These are phyloP conservation scores for Microhierax caerulescens DNA, from an alignment of 2,797 vertebrate species.

Conservation along the genomic window DNA sequence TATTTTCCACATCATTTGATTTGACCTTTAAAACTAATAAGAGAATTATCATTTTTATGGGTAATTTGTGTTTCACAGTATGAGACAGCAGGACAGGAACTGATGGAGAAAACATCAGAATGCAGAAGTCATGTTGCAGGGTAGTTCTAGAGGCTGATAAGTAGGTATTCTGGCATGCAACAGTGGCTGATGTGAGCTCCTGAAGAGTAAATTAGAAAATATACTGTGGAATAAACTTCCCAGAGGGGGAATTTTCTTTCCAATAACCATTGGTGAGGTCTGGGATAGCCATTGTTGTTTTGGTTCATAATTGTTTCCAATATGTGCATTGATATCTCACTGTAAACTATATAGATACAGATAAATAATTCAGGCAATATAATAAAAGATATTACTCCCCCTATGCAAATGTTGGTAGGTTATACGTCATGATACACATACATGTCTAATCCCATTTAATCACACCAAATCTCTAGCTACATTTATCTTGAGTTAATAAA, in stretches of 20 bases:
- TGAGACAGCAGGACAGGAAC: background rate
- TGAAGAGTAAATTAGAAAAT: background rate
- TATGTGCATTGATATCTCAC: background rate
- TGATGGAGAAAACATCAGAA: background rate
- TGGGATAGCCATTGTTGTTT: background rate
- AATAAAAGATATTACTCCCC: background rate
- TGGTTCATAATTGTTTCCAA: background rate
- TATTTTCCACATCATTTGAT: conserved; percentile 56
- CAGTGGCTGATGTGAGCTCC: background rate
- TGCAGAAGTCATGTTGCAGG: background rate
- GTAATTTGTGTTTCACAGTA: conserved; percentile 44
- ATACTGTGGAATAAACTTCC: background rate
- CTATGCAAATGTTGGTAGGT: background rate
- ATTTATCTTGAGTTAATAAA: background rate
- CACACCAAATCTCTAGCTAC: background rate
- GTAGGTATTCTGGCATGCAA: background rate
- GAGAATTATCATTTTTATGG: conserved; percentile 59
- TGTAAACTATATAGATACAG: background rate
- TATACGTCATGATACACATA: background rate
- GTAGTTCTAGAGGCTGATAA: background rate
- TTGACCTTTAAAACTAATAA: conserved; percentile 66
- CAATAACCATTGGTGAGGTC: background rate
- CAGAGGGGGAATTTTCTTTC: background rate
- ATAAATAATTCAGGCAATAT: background rate
- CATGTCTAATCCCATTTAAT: background rate